These are phyloP conservation scores for Cataglyphis livida DNA, from an alignment of 2,888 invertebrate genomes.

Conservation along the genomic window DNA sequence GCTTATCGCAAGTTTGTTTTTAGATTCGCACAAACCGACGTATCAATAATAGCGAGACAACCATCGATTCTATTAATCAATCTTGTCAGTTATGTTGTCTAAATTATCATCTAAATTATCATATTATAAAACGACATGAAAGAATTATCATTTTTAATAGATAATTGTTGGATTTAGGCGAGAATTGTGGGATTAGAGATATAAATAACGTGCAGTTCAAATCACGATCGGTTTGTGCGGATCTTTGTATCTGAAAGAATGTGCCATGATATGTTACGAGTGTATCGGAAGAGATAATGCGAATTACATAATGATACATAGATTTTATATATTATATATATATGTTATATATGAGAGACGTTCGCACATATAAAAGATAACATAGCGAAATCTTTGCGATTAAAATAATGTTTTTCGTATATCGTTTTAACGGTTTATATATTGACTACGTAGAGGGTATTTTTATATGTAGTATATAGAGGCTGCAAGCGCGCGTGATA, in stretches of 20 bases:
- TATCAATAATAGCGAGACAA: background rate
- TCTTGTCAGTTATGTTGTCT: background rate
- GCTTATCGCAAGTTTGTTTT: background rate
- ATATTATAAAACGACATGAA: background rate
- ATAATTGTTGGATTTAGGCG: background rate
- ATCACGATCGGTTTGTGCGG: constrained; percentile 35
- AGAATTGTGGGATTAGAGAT: background rate
- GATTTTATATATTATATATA: background rate
- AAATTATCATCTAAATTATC: too few species aligned
- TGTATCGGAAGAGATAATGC: background rate
- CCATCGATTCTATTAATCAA: background rate
- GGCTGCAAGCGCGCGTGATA: background rate
- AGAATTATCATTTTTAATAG: background rate
- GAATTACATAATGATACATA: constrained; percentile 39
- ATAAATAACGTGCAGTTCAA: background rate
- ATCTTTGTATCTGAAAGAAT: constrained; percentile 36
- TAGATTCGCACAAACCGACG: background rate
- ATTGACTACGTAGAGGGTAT: constrained; percentile 53
- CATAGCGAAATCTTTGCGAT: constrained; percentile 14
- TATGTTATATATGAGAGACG: background rate
- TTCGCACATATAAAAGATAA: constrained; percentile 48
- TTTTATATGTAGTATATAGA: constrained; percentile 29
- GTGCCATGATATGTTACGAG: constrained; percentile 55
- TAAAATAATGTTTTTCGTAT: constrained; percentile 18
- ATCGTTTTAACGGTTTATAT: constrained; percentile 47